Evolutionary conservation across 1,140 invertebrate genomes (phyloP).

Genomic region (Neodiprion lecontei): DNA sequence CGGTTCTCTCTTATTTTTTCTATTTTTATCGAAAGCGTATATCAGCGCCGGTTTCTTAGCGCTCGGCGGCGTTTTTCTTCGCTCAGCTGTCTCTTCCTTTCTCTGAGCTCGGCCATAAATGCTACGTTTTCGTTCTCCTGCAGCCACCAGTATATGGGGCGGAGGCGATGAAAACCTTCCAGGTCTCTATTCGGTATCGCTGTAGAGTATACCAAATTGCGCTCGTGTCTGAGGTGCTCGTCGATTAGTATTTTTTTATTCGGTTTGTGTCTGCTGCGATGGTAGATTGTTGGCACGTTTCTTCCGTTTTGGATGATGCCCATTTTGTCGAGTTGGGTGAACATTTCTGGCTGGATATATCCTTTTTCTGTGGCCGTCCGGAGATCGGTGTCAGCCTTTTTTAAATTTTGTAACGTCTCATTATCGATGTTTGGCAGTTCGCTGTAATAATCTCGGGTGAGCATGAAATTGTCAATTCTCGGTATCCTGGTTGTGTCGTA

Average conservation of each 20-base stretch:
- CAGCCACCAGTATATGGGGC: no score
- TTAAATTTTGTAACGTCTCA: no score
- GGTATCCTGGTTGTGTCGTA: slow-evolving; percentile 19
- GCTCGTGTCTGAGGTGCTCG: background rate
- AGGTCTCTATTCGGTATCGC: background rate
- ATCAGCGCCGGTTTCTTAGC: no score
- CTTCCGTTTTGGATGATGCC: slow-evolving; percentile 13
- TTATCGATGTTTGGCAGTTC: background rate
- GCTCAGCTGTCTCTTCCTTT: no score
- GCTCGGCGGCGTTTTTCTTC: no score
- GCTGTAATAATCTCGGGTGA: slow-evolving; percentile 14
- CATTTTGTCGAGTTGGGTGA: slow-evolving; percentile 5
- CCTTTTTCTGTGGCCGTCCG: background rate
- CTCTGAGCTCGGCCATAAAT: no score
- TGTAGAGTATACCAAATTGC: background rate
- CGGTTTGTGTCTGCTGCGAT: background rate
- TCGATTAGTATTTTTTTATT: background rate
- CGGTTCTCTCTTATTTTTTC: no score
- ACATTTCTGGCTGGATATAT: background rate
- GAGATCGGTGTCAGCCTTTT: no score
- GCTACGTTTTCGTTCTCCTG: no score
- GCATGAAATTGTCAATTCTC: slow-evolving; percentile 18
- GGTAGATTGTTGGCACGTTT: slow-evolving; percentile 20
- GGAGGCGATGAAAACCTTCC: background rate
- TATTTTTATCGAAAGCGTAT: no score